These are phyloP conservation scores for Syngnathus rostellatus DNA, from an alignment of 2,797 vertebrate species.

Conservation along the genomic window DNA sequence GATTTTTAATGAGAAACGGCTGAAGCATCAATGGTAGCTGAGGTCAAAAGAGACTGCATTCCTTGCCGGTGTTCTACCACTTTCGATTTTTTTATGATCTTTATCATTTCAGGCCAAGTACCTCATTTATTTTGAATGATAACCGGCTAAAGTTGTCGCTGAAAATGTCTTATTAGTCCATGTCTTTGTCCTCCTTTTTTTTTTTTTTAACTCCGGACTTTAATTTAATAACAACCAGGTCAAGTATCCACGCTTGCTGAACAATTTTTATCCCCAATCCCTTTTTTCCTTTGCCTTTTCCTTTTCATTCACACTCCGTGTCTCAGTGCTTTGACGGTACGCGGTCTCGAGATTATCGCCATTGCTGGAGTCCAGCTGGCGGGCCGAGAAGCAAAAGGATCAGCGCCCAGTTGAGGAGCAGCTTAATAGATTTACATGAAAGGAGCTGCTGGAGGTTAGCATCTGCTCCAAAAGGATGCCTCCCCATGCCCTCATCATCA, in stretches of 20 bases:
- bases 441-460: constrained; percentile 63
- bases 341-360: background rate
- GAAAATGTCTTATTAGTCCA: too few relatives aligned
- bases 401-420: constrained; percentile 45
- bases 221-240: too few relatives aligned
- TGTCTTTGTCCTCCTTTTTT: too few relatives aligned
- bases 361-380: background rate
- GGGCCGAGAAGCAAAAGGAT: background rate
- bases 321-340: background rate
- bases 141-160: too few relatives aligned
- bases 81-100: too few relatives aligned
- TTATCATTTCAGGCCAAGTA: too few relatives aligned
- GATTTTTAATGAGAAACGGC: too few relatives aligned
- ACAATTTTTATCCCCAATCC: too few relatives aligned
- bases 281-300: background rate
- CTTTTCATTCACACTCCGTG: background rate
- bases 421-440: constrained; percentile 74
- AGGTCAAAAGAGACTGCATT: background rate
- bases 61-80: background rate
- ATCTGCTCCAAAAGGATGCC: constrained; percentile 78
- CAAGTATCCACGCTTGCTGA: too few relatives aligned
- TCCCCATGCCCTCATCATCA: constrained; percentile 62
- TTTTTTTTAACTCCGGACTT: too few relatives aligned
- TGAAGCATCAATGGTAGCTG: too few relatives aligned
- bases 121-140: too few relatives aligned